Evolutionary conservation across 35 echinoderm and acorn worm genomes (phyloP).

Genomic region (Apostichopus japonicus): DNA sequence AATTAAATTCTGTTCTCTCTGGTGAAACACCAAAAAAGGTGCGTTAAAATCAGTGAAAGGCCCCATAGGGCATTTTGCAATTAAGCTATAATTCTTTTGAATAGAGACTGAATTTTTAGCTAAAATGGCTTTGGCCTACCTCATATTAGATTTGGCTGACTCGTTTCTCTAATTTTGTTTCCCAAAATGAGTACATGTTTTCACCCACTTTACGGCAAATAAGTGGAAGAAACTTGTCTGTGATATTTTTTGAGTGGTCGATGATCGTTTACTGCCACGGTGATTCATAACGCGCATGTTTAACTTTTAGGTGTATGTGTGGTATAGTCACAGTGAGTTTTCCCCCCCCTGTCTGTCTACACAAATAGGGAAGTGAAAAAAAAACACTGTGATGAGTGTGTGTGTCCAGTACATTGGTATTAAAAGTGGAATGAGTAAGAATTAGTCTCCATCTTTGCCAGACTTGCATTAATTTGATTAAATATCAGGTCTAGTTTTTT

Average conservation of each 20-base stretch:
- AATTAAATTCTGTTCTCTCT: conserved; percentile 25
- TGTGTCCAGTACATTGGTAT: background rate
- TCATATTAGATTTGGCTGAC: background rate
- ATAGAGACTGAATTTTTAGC: background rate
- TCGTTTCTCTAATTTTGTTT: conserved; percentile 19
- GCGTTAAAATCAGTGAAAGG: conserved; percentile 25
- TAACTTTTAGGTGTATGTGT: background rate
- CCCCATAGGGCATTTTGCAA: conserved; percentile 44
- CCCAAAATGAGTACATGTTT: conserved; percentile 1
- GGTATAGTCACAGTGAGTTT: background rate
- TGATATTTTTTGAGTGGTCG: background rate
- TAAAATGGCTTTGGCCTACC: background rate
- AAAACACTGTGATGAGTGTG: too few species aligned
- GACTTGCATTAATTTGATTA: too few species aligned
- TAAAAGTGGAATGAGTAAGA: background rate
- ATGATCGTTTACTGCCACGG: background rate
- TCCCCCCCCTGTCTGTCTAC: background rate
- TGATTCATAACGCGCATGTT: background rate
- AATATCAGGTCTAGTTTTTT: too few species aligned
- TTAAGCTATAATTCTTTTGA: conserved; percentile 22
- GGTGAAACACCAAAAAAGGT: conserved; percentile 21
- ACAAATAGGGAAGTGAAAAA: background rate
- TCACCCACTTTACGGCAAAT: background rate
- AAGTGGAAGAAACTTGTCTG: background rate
- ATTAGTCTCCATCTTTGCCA: background rate